These are phyloP conservation scores for Gulo gulo DNA, from an alignment of 2,113 vertebrate species.

Conservation along the genomic window DNA sequence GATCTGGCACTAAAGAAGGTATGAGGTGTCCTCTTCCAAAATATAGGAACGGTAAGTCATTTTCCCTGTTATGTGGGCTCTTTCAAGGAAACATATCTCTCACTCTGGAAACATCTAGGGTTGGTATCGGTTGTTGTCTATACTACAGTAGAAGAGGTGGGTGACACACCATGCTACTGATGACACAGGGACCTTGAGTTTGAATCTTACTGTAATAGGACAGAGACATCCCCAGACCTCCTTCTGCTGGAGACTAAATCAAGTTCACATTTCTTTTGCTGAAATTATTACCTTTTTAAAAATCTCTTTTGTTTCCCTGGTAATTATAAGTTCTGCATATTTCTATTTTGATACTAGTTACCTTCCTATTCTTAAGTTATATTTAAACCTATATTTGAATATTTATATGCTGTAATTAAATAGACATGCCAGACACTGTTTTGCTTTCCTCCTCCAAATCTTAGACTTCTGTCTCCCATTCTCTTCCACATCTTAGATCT, in stretches of 20 bases:
- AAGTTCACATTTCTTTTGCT: not conserved
- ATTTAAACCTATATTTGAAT: not conserved
- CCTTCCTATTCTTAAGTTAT: conserved; percentile 23
- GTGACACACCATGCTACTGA: not conserved
- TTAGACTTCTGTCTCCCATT: not conserved
- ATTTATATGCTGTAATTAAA: not conserved
- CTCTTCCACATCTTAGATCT: not conserved
- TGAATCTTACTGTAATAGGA: not conserved
- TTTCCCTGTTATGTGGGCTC: not conserved
- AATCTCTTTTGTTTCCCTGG: not conserved
- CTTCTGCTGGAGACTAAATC: not conserved
- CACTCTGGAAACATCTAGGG: not conserved
- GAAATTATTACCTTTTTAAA: not conserved
- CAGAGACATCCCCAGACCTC: not conserved
- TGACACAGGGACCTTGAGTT: not conserved
- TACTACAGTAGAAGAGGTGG: not conserved
- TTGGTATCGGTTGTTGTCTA: not conserved
- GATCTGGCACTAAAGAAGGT: not conserved
- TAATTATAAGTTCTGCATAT: not conserved
- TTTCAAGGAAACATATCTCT: not conserved
- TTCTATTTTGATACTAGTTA: not conserved
- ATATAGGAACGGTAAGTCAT: not conserved
- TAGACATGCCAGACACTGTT: not conserved
- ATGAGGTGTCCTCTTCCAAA: not conserved
- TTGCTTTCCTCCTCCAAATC: not conserved